phyloP scores from a whole-genome alignment of 2,888 invertebrate genomes.

The Chymomyza fuscimana region DNA sequence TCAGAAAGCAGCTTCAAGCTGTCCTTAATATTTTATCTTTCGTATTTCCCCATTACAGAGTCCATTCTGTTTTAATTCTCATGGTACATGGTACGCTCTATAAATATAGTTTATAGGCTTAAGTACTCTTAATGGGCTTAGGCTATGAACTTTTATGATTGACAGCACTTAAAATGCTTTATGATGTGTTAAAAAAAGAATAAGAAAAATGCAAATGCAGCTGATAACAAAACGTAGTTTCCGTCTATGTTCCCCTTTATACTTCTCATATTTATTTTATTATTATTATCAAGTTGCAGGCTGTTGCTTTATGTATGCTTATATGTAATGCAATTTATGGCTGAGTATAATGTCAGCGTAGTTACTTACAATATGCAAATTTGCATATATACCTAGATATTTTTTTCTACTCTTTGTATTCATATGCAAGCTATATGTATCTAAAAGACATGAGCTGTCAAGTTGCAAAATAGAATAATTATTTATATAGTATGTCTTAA shows the following conservation, averaged over 20 bases:
- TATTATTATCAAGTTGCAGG: neutral
- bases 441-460: no score
- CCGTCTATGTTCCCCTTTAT: neutral
- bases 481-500: no score
- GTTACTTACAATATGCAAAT: neutral
- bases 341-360: no score
- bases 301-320: neutral
- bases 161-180: constrained; percentile 4
- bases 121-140: neutral
- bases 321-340: neutral
- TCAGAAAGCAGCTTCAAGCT: neutral
- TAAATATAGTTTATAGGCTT: neutral
- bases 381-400: neutral
- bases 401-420: no score
- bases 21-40: neutral
- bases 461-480: no score
- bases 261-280: neutral
- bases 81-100: neutral
- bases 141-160: neutral
- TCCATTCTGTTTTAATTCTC: neutral
- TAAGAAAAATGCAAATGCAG: neutral
- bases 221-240: neutral
- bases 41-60: neutral
- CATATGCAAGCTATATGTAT: no score
- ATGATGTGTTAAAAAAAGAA: neutral